Evolutionary conservation across 1,140 invertebrate genomes (phyloP).

Genomic region (Nautilus pompilius): DNA sequence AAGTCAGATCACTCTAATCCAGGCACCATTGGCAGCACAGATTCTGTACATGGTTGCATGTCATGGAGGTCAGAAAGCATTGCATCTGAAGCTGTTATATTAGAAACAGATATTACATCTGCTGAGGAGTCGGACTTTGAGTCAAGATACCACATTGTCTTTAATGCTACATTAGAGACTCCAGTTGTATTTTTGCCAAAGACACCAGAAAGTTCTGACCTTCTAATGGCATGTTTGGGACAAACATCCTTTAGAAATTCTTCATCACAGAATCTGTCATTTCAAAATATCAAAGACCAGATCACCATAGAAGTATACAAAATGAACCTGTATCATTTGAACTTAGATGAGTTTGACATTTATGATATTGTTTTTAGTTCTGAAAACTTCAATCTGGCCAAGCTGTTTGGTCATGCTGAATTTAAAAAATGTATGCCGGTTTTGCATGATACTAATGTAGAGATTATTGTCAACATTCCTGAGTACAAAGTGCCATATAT

Average conservation of each 20-base stretch:
- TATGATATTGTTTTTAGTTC: not conserved
- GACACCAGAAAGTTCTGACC: constrained; percentile 72
- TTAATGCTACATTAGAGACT: constrained; percentile 77
- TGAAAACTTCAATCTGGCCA: not conserved
- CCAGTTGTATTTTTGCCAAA: constrained; percentile 85
- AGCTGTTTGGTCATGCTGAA: not conserved
- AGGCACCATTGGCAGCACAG: constrained; percentile 14
- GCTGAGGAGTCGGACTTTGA: constrained; percentile 8
- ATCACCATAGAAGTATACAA: constrained; percentile 69
- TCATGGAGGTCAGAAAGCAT: not conserved
- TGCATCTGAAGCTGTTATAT: no score
- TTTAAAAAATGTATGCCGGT: constrained; percentile 62
- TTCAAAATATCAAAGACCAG: constrained; percentile 18
- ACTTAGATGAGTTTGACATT: constrained; percentile 48
- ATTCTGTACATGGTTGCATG: constrained; percentile 14
- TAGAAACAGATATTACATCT: constrained; percentile 6
- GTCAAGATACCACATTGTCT: constrained; percentile 26
- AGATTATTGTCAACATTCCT: constrained; percentile 8
- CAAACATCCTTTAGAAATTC: constrained; percentile 70
- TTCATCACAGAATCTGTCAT: not conserved
- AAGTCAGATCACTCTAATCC: constrained; percentile 6
- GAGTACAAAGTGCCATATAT: constrained; percentile 9
- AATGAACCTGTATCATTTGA: constrained; percentile 82
- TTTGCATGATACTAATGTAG: constrained; percentile 74
- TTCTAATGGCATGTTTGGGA: constrained; percentile 89